Percentiles rank a stretch among this genome's conserved stretches.
These are phyloP conservation scores for Nipponacmea schrenckii DNA, from an alignment of 2,888 invertebrate species.

Conservation along the genomic window DNA sequence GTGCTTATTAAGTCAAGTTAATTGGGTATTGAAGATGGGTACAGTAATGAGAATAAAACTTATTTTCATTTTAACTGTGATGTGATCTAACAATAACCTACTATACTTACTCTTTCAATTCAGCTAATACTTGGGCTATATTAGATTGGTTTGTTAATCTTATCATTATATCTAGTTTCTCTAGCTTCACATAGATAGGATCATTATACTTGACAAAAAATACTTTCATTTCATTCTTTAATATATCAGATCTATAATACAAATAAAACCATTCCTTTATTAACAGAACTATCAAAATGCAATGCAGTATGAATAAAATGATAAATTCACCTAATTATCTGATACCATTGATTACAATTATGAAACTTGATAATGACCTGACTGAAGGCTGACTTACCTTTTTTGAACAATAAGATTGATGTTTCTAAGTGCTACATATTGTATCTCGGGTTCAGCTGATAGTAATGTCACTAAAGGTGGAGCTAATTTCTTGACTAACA, in stretches of 20 bases:
- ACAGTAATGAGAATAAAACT: too few species aligned
- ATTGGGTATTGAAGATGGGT: too few species aligned
- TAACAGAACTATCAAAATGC: not conserved
- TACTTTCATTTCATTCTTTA: constrained; percentile 99
- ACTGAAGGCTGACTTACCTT: constrained; percentile 63
- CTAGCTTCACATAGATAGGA: constrained; percentile 98
- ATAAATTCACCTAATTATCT: too few species aligned
- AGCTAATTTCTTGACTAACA: constrained; percentile 94
- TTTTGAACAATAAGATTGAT: constrained; percentile 99
- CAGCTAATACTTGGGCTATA: constrained; percentile 92
- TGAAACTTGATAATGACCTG: not conserved
- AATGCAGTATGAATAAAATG: too few species aligned
- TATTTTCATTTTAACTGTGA: too few species aligned
- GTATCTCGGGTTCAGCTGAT: constrained; percentile 98
- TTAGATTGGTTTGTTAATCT: constrained; percentile 96
- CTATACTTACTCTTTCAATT: constrained; percentile 83
- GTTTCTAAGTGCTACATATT: constrained; percentile 97
- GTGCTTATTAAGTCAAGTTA: too few species aligned
- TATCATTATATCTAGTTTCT: constrained; percentile 99
- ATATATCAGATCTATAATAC: constrained; percentile 85
- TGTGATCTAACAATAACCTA: too few species aligned
- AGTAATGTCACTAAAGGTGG: constrained; percentile 98
- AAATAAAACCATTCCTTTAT: constrained; percentile 5
- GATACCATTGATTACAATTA: not conserved
- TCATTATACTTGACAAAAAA: constrained; percentile 99